A percentile compares a stretch with the other conserved stretches of the same genome.
These are phyloP conservation scores for Tyto alba DNA, from an alignment of 2,113 vertebrate species.

Conservation along the genomic window DNA sequence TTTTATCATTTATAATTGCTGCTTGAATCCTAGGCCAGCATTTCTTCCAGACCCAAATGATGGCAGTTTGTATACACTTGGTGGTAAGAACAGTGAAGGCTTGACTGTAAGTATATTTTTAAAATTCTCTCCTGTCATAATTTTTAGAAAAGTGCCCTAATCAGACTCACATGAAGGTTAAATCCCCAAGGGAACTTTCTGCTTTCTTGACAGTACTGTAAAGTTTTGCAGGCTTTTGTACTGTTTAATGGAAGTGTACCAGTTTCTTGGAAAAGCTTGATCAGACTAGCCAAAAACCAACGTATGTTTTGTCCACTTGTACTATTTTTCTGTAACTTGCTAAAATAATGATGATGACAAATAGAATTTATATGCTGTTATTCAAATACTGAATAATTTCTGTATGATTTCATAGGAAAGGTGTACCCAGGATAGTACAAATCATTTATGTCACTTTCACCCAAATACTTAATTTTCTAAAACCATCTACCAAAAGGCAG, in stretches of 20 bases:
- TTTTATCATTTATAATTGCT: background rate
- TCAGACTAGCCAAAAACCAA: background rate
- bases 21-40: constrained; percentile 81
- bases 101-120: constrained; percentile 83
- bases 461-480: background rate
- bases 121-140: background rate
- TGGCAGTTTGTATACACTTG: constrained; percentile 93
- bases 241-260: background rate
- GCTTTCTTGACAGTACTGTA: background rate
- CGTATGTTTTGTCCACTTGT: background rate
- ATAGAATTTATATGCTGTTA: background rate
- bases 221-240: background rate
- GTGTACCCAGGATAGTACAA: background rate
- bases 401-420: background rate
- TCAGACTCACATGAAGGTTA: background rate
- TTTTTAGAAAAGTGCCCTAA: background rate
- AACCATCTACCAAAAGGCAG: background rate
- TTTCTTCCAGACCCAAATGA: constrained; percentile 97
- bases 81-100: constrained; percentile 93
- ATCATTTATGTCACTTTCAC: background rate
- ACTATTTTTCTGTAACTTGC: background rate
- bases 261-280: background rate
- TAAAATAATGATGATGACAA: background rate
- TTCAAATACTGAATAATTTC: background rate
- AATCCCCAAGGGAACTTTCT: background rate